Percentiles rank a stretch among this genome's conserved stretches.
These are phyloP conservation scores for Carcina quercana DNA, from an alignment of 2,888 invertebrate species.

Conservation along the genomic window DNA sequence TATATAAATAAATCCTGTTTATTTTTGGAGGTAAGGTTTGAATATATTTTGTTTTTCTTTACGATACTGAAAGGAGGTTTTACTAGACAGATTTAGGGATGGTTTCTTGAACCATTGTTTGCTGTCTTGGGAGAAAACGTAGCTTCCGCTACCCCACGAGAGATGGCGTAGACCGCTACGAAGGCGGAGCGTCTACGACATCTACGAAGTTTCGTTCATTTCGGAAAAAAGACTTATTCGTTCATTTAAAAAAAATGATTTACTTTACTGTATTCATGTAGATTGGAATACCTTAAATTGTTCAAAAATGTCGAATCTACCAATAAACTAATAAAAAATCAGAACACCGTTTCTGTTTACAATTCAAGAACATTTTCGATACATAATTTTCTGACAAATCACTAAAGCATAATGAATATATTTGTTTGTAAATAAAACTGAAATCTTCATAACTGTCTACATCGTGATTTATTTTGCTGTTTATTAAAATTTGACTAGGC, in stretches of 20 bases:
- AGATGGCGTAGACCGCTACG: constrained; percentile 53
- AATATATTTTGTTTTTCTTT: neutral
- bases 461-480: too few relatives aligned
- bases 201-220: neutral
- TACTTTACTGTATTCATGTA: too few relatives aligned
- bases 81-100: neutral
- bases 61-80: neutral
- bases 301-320: too few relatives aligned
- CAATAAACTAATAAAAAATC: too few relatives aligned
- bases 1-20: constrained; percentile 15
- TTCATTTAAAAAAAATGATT: neutral
- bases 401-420: too few relatives aligned
- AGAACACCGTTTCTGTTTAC: too few relatives aligned
- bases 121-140: constrained; percentile 15
- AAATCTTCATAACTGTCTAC: too few relatives aligned
- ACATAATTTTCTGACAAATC: too few relatives aligned
- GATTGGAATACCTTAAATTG: too few relatives aligned
- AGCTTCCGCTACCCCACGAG: constrained; percentile 50
- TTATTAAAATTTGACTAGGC: too few relatives aligned
- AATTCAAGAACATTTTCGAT: too few relatives aligned
- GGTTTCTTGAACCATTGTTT: constrained; percentile 12
- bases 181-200: constrained; percentile 13
- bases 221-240: neutral
- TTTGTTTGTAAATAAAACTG: too few relatives aligned
- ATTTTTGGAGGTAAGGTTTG: constrained; percentile 10